These are phyloP conservation scores for Halocynthia aurantium DNA, from an alignment of 23 tunicate species.

Conservation along the genomic window DNA sequence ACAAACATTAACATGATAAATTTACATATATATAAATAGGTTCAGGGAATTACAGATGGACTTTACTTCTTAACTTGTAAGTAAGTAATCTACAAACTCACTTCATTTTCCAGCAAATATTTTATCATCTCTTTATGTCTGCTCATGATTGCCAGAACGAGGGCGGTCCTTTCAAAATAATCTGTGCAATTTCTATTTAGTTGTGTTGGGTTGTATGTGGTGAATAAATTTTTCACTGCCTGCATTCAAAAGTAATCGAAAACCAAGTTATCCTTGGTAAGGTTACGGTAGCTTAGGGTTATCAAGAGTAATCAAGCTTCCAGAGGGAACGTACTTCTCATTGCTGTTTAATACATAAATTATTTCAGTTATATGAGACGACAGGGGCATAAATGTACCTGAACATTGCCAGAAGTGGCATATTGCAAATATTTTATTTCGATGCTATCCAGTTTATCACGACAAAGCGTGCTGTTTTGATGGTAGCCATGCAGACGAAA, in stretches of 20 bases:
- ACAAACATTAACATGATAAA: too few relatives aligned
- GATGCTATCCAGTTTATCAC: slow-evolving; percentile 8
- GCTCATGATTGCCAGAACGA: slow-evolving; percentile 11
- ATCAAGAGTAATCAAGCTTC: too few relatives aligned
- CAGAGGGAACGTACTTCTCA: too few relatives aligned
- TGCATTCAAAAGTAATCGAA: background rate
- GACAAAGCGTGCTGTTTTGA: slow-evolving; percentile 8
- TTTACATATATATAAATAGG: too few relatives aligned
- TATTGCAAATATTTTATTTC: slow-evolving; percentile 12
- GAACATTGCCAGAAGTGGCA: slow-evolving; percentile 9
- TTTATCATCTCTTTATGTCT: slow-evolving; percentile 14
- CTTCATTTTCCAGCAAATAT: slow-evolving; percentile 18
- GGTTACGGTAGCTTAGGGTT: too few relatives aligned
- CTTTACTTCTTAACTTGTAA: too few relatives aligned
- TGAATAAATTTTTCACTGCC: slow-evolving; percentile 15
- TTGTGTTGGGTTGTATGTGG: background rate
- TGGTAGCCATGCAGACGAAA: slow-evolving; percentile 24
- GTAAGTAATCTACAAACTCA: background rate
- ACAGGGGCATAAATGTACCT: slow-evolving; percentile 1
- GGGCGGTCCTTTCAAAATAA: slow-evolving; percentile 22
- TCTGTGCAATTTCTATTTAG: slow-evolving; percentile 21
- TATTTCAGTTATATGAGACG: too few relatives aligned
- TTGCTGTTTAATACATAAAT: too few relatives aligned
- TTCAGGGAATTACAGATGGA: too few relatives aligned
- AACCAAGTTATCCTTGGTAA: too few relatives aligned